Base-by-base conservation (phyloP, 1,140 invertebrate genomes). In the Drosophila nigrodunni region DNA sequence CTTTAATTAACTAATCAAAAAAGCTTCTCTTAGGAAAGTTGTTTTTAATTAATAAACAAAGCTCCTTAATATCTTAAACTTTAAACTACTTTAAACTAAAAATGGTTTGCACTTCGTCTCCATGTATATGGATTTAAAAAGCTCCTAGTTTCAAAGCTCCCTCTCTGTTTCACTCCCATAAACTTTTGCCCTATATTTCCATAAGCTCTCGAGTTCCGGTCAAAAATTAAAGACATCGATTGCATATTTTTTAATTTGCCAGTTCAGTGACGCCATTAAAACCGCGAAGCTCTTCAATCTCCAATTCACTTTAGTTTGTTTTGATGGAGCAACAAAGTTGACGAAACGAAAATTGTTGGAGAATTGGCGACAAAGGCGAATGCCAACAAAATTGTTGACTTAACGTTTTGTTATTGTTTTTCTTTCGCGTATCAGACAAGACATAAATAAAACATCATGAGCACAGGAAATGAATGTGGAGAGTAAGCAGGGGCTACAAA, bases 261-360 rank as follows among this genome's bases (percentile, higher is more conserved):
- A 85, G 73, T 77, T 83, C 77, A 85, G 67, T 85, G 81, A 82
- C 18, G 18, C 18, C 18, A 21, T 21, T 21, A 21, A 21, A 21
- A 21, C 2, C 18, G 18, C 18, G 18, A 21, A 21, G 30, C 15
- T 54, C 50, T 54, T 54, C 50, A 49, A 43, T 49, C 34, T 34
- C 15, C 25, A 44, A 50, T 21, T 37, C 7, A n/a, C 47, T 59
- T 18, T 43, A 30, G 65, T 61, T 74, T 74, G 41, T 74, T 69
- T 74, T 47, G 65, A 55, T 61, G 65, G 41, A 37, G 57, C 58
- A 74, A 74, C 71, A 74, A 55, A 55, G 65, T 74, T 69, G 65
- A 34, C 46, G 49, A 54, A 64, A 30, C 52, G 37, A 34, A 54
- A 13, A 43, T 64, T 18, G 41, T 34, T 59, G 15, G 15, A 34